phyloP scores from a whole-genome alignment of 2,888 invertebrate genomes.

The Leptinotarsa peninsularis region DNA sequence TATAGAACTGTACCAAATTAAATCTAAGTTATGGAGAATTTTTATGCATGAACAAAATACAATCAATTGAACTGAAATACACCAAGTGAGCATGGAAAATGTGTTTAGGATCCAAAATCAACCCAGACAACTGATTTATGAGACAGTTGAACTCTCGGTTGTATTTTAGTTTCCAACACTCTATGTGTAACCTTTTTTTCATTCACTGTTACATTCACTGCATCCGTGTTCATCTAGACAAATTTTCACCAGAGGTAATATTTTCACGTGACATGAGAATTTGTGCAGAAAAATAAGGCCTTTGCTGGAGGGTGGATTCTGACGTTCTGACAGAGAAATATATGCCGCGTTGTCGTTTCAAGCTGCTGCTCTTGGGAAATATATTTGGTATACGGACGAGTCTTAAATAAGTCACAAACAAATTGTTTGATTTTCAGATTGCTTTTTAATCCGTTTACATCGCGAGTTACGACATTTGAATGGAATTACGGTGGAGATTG shows the following conservation, averaged over 20 bases:
- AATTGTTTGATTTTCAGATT: constrained; percentile 12
- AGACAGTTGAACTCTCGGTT: too few relatives aligned
- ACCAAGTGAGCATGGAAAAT: too few relatives aligned
- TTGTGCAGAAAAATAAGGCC: constrained; percentile 2
- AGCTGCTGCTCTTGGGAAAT: constrained; percentile 11
- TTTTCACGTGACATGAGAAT: not conserved
- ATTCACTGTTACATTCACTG: not conserved
- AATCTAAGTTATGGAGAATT: too few relatives aligned
- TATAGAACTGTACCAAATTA: too few relatives aligned
- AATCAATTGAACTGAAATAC: too few relatives aligned
- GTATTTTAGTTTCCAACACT: too few relatives aligned
- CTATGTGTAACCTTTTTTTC: not conserved
- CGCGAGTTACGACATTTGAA: not conserved
- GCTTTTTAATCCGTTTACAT: not conserved
- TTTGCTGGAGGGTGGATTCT: not conserved
- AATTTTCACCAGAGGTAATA: constrained; percentile 2
- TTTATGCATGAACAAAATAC: too few relatives aligned
- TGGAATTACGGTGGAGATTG: not conserved
- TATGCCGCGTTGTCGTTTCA: not conserved
- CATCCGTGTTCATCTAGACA: not conserved
- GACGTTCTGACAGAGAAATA: constrained; percentile 7
- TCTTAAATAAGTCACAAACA: constrained; percentile 10
- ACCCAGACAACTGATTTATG: too few relatives aligned
- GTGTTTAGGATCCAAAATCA: too few relatives aligned
- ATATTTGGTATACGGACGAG: not conserved